Percentiles rank a stretch among this genome's conserved stretches.
Conservation (phyloP, 2,113 vertebrate species). For the Cyphomyrus discorhynchus region DNA sequence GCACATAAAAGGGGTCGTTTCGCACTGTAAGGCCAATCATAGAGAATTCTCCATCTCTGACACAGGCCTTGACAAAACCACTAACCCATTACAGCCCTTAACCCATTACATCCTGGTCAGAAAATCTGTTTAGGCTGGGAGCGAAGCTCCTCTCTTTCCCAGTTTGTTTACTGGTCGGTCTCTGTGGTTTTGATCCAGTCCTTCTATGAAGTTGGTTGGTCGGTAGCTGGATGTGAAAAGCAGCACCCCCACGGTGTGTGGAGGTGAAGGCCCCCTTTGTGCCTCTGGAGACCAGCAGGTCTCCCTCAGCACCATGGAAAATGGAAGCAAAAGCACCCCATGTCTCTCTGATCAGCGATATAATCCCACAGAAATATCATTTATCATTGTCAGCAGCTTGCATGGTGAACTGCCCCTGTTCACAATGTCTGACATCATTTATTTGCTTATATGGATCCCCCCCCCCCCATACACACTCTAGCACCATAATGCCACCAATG, state of each 20-base stretch:
- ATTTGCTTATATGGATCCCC: constrained; percentile 47
- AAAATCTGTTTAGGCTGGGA: not conserved
- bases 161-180: constrained; percentile 34
- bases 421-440: constrained; percentile 57
- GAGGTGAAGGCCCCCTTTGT: constrained; percentile 27
- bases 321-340: constrained; percentile 49
- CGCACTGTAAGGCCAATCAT: not conserved
- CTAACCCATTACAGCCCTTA: not conserved
- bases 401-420: constrained; percentile 53
- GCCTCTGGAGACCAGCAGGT: not conserved
- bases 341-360: constrained; percentile 39
- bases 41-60: not conserved
- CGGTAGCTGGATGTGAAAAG: constrained; percentile 28
- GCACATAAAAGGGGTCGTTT: not conserved
- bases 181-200: constrained; percentile 29
- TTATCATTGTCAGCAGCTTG: constrained; percentile 52
- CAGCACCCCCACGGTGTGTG: constrained; percentile 15
- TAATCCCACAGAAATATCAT: constrained; percentile 43
- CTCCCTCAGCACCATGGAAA: constrained; percentile 37
- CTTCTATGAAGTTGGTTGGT: constrained; percentile 32
- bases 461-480: not conserved
- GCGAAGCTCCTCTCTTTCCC: constrained; percentile 22
- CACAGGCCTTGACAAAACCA: constrained; percentile 5
- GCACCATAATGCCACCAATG: constrained; percentile 30
- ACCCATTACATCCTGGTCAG: not conserved